Evolutionary conservation across 2,797 vertebrate species (phyloP).

Genomic region (Argyrosomus regius): DNA sequence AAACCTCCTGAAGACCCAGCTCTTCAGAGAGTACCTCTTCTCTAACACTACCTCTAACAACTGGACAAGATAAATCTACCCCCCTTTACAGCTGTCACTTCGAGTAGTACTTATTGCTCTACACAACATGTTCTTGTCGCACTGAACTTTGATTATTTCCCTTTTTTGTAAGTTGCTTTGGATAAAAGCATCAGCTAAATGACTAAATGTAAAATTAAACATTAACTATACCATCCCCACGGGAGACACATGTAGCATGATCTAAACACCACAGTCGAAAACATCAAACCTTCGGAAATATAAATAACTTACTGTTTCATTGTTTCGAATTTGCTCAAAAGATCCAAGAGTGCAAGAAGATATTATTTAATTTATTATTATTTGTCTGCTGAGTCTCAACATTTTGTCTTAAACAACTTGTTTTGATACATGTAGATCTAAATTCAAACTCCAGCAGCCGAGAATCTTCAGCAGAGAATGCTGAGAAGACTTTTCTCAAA

Average conservation of each 20-base stretch:
- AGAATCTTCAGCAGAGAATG: background rate
- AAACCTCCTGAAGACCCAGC: no score
- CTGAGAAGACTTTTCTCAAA: conserved; percentile 4
- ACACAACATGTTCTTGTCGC: no score
- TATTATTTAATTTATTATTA: no score
- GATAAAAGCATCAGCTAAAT: no score
- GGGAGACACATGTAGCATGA: background rate
- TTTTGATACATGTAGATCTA: conserved; percentile 3
- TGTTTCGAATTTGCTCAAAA: background rate
- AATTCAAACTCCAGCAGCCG: background rate
- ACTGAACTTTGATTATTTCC: no score
- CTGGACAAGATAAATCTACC: no score
- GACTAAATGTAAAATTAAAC: no score
- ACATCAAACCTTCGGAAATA: background rate
- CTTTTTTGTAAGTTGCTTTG: no score
- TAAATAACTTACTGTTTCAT: background rate
- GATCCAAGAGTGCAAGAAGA: background rate
- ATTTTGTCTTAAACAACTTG: conserved; percentile 6
- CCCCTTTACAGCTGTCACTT: no score
- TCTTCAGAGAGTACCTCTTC: no score
- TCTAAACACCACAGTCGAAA: background rate
- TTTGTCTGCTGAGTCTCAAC: background rate
- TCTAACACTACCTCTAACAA: no score
- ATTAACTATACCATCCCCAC: background rate
- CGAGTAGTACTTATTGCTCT: no score